Conservation (phyloP, 2,113 vertebrate genomes). For the Apeltes quadracus region DNA sequence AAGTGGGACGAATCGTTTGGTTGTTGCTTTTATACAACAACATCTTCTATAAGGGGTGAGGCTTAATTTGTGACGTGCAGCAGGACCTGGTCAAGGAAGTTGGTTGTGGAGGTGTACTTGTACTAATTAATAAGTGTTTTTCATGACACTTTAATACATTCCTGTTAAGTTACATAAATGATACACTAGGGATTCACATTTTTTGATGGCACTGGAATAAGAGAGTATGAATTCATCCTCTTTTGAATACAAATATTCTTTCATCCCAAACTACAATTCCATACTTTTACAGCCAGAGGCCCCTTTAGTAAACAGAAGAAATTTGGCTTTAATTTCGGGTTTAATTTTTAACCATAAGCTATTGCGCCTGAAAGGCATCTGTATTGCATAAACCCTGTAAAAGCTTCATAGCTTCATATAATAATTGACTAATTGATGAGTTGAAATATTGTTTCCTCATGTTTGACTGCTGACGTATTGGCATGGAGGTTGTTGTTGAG, state of each 20-base stretch:
- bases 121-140: not conserved
- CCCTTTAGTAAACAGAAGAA: too few species aligned
- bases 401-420: not conserved
- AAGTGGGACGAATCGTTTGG: not conserved
- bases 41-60: conserved; percentile 2
- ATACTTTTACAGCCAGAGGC: not conserved
- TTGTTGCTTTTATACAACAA: conserved; percentile 44
- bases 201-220: not conserved
- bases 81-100: conserved; percentile 27
- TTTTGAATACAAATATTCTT: not conserved
- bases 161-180: not conserved
- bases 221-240: not conserved
- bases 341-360: conserved; percentile 8
- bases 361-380: not conserved
- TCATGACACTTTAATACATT: not conserved
- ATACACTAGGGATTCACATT: not conserved
- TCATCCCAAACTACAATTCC: not conserved
- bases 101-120: not conserved
- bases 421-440: conserved; percentile 2
- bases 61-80: conserved; percentile 8
- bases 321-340: too few species aligned
- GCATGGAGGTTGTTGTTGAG: not conserved
- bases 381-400: not conserved
- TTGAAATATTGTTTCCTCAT: not conserved
- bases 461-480: not conserved